Evolutionary conservation across 2,888 invertebrate genomes (phyloP), one percentile per base, ranked within the genome.

Genomic region (Branchellion lobata): DNA sequence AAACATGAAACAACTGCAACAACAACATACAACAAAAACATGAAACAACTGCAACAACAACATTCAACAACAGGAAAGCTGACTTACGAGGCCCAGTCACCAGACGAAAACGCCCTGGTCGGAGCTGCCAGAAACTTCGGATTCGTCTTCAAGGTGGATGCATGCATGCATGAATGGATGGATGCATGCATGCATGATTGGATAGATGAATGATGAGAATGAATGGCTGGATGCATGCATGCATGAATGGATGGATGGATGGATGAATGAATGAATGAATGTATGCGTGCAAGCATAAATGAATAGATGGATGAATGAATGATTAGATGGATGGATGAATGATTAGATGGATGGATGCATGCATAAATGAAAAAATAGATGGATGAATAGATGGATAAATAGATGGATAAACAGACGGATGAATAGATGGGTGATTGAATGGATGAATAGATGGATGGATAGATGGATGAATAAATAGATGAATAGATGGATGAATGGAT

Each of bases 51-150:
- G n/a, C n/a, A n/a, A n/a, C n/a, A n/a, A n/a, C n/a, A n/a, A n/a
- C n/a, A n/a, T n/a, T n/a, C n/a, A n/a, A n/a, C n/a, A n/a, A 8
- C 81, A 86, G 87, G 85, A 57, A 83, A 83, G 18, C 82, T 88
- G 68, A 85, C 85, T 76, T 88, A 88, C 81, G 95, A 91, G 90
- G 98, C 98, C 31, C 98, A 99, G 88, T 97, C 96, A 81, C 99
- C 99, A 0, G 99, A 99, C 88, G 99, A 99, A 88, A 92, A 94
- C 72, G 99, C 99, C 1, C 90, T 99, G 57, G 98, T 98, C 27
- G 95, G 96, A 21, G 98, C 98, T 0, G 98, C 99, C 1, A 91
- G 98, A 85, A 98, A 98, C 89, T 99, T 99, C 89, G 98, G 98
- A 84, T 98, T 96, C 89, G 97, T 97, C 82, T 99, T 99, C 89